Evolutionary conservation across 2,888 invertebrate species (phyloP).

Genomic region (Melipona bicolor): DNA sequence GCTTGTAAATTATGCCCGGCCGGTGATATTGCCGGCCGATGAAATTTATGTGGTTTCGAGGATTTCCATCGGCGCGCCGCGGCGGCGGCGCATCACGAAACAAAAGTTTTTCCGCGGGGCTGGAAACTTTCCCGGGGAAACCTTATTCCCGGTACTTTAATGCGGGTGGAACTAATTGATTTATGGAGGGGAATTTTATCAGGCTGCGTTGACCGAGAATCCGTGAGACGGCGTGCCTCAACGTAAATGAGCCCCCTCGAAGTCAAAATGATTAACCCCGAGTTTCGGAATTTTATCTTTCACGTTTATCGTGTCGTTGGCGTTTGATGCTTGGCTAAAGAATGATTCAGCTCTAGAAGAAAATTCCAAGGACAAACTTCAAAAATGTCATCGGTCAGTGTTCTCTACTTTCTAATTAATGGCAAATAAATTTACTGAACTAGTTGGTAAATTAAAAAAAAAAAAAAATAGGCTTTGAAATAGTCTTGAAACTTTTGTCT

Average conservation of each 20-base stretch:
- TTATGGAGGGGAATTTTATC: conserved; percentile 1
- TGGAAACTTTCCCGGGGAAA: conserved; percentile 5
- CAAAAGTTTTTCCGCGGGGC: conserved; percentile 15
- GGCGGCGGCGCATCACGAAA: neutral
- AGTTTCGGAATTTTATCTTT: no score
- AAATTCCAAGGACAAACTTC: no score
- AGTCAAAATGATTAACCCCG: no score
- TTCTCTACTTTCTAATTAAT: no score
- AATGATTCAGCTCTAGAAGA: no score
- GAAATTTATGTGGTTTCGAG: conserved; percentile 13
- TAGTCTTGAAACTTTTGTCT: no score
- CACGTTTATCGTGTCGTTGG: no score
- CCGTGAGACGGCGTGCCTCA: neutral
- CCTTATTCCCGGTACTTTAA: neutral
- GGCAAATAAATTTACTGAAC: no score
- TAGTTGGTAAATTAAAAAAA: no score
- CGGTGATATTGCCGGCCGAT: neutral
- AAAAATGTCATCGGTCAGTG: no score
- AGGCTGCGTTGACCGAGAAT: neutral
- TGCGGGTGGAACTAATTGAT: conserved; percentile 8
- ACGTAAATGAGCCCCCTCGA: neutral
- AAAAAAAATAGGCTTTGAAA: no score
- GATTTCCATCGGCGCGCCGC: neutral
- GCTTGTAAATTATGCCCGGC: conserved; percentile 27
- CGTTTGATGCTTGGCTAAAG: no score